A percentile compares a stretch with the other conserved stretches of the same genome.
Evolutionary conservation across 2,888 invertebrate species (phyloP).

Genomic region (Drosophila robusta): DNA sequence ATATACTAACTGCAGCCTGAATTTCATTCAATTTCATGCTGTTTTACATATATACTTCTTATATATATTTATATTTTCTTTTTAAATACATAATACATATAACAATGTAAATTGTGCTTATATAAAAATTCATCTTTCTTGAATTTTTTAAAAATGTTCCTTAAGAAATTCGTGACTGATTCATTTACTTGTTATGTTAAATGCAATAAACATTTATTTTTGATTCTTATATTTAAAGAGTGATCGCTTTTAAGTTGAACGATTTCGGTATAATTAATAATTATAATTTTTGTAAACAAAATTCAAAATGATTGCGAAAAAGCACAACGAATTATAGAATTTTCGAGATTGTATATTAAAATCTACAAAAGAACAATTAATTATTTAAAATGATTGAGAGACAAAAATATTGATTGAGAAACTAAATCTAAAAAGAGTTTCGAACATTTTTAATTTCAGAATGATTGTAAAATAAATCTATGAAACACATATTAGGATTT

Average conservation of each 20-base stretch:
- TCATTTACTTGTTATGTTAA: conserved; percentile 4
- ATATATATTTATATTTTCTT: neutral
- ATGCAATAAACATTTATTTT: conserved; percentile 21
- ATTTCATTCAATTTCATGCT: conserved; percentile 5
- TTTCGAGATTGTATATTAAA: too few relatives aligned
- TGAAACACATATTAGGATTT: too few relatives aligned
- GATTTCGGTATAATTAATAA: too few relatives aligned
- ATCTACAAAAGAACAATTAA: too few relatives aligned
- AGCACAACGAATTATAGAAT: too few relatives aligned
- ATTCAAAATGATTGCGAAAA: too few relatives aligned
- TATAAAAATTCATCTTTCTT: conserved; percentile 7
- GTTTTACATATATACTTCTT: neutral
- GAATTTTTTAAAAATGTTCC: neutral
- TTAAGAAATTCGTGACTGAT: neutral
- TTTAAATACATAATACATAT: neutral
- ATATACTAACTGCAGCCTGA: conserved; percentile 10
- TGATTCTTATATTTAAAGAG: neutral
- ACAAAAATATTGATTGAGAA: too few relatives aligned
- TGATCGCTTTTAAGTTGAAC: neutral
- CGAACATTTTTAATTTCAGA: too few relatives aligned
- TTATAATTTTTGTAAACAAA: neutral
- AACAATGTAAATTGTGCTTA: conserved; percentile 13
- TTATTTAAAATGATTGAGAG: too few relatives aligned
- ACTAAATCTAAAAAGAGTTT: too few relatives aligned
- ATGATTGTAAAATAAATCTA: too few relatives aligned